Percentiles rank a stretch among this genome's conserved stretches.
phyloP scores from a whole-genome alignment of 37 sponge, comb jelly and placozoan genomes.

The Diacarnus erythraeanus region DNA sequence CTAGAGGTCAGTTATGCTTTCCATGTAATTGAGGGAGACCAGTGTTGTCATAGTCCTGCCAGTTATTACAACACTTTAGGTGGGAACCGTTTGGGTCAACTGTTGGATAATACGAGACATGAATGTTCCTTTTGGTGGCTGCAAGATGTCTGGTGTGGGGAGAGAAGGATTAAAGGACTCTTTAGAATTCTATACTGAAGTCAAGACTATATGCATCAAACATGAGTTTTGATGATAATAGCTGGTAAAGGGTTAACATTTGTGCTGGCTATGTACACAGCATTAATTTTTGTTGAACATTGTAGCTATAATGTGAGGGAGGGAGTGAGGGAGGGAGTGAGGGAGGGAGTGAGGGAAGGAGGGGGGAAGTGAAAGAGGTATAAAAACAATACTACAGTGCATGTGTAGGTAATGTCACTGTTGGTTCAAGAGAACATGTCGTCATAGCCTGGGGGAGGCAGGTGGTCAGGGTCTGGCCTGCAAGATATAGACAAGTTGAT shows the following conservation, averaged over 20 bases:
- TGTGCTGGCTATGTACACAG: background rate
- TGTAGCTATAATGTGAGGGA: too few species aligned
- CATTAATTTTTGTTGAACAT: background rate
- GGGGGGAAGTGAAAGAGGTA: background rate
- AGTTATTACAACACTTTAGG: slow-evolving; percentile 34
- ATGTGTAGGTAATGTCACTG: too few species aligned
- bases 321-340: background rate
- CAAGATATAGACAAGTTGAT: background rate
- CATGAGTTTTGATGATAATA: slow-evolving; percentile 21
- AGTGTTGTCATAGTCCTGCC: background rate
- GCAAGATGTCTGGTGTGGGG: slow-evolving; percentile 86
- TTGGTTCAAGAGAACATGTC: slow-evolving; percentile 62
- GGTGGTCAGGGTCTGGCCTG: slow-evolving; percentile 71
- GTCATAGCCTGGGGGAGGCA: slow-evolving; percentile 77
- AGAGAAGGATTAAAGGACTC: slow-evolving; percentile 86
- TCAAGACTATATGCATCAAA: slow-evolving; percentile 87
- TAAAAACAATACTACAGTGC: background rate
- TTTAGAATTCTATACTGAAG: slow-evolving; percentile 83
- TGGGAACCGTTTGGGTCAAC: slow-evolving; percentile 93
- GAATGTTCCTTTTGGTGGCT: slow-evolving; percentile 90
- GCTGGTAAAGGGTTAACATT: background rate
- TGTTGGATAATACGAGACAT: slow-evolving; percentile 88
- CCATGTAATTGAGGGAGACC: background rate
- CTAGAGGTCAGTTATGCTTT: slow-evolving; percentile 56
- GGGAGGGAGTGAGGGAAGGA: background rate